Percentiles rank a stretch among this genome's conserved stretches.
These are phyloP conservation scores for Brachyhypopomus occidentalis DNA, from an alignment of 2,113 vertebrate genomes.

Conservation along the genomic window DNA sequence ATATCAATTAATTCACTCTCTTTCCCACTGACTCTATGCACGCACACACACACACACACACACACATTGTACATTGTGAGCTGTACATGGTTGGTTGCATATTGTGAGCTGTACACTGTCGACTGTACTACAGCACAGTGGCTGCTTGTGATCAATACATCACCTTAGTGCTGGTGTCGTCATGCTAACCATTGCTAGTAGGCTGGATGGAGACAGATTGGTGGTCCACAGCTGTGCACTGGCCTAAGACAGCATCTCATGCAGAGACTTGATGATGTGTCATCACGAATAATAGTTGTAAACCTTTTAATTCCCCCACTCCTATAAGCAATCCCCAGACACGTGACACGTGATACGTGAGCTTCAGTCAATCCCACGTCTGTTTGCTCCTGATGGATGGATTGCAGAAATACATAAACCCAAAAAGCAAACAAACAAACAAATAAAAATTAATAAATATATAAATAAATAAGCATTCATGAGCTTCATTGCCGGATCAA, in stretches of 20 bases:
- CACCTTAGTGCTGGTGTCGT: constrained; percentile 25
- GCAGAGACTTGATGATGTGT: neutral
- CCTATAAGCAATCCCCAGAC: neutral
- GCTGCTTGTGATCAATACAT: constrained; percentile 45
- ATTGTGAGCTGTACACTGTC: no score
- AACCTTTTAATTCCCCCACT: constrained; percentile 4
- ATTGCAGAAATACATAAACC: constrained; percentile 12
- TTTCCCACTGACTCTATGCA: no score
- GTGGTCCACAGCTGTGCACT: neutral
- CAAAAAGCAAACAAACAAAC: neutral
- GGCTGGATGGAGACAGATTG: constrained; percentile 33
- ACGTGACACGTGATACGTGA: neutral
- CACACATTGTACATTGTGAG: no score
- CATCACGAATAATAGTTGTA: neutral
- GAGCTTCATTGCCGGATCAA: neutral
- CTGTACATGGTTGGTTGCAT: no score
- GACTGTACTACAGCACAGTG: neutral
- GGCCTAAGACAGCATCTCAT: neutral
- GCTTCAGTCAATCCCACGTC: neutral
- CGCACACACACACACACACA: no score
- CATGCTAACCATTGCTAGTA: neutral
- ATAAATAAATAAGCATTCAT: constrained; percentile 23
- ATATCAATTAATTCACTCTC: no score
- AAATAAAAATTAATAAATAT: neutral
- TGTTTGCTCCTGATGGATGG: neutral